phyloP scores from a whole-genome alignment of 2,113 vertebrate genomes.

The Fulmarus glacialis region DNA sequence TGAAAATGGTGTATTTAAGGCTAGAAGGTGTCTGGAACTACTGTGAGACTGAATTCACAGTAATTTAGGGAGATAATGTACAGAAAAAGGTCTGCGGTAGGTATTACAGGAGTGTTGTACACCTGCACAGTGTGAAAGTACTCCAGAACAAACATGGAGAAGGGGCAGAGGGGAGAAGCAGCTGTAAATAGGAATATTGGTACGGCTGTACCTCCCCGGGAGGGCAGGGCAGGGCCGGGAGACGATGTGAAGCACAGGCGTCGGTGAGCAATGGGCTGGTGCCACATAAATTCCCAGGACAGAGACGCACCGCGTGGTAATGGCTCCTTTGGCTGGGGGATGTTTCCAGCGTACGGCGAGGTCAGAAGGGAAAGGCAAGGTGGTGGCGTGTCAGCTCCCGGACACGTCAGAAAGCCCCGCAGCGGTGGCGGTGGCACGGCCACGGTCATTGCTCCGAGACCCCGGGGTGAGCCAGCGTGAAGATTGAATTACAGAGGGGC shows the following conservation, averaged over 20 bases:
- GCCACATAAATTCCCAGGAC: background rate
- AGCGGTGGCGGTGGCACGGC: accelerated
- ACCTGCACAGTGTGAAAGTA: accelerated
- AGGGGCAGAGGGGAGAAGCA: background rate
- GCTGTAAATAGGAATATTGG: background rate
- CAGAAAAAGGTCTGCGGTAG: background rate
- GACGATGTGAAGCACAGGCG: accelerated
- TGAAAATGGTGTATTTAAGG: background rate
- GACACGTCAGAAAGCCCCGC: background rate
- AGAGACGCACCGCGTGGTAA: accelerated
- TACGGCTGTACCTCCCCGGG: accelerated
- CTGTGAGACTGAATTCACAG: background rate
- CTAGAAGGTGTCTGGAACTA: background rate
- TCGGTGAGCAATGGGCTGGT: background rate
- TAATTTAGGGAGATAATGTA: background rate
- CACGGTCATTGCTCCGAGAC: background rate
- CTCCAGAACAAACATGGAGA: background rate
- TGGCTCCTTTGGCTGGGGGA: background rate
- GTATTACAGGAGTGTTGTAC: background rate
- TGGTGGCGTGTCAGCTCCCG: background rate
- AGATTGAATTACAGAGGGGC: background rate
- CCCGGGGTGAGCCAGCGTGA: background rate
- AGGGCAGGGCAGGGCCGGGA: background rate
- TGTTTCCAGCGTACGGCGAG: background rate
- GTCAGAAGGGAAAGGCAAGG: background rate